Evolutionary conservation across 2,888 invertebrate species (phyloP).

Genomic region (Tiphia femorata): DNA sequence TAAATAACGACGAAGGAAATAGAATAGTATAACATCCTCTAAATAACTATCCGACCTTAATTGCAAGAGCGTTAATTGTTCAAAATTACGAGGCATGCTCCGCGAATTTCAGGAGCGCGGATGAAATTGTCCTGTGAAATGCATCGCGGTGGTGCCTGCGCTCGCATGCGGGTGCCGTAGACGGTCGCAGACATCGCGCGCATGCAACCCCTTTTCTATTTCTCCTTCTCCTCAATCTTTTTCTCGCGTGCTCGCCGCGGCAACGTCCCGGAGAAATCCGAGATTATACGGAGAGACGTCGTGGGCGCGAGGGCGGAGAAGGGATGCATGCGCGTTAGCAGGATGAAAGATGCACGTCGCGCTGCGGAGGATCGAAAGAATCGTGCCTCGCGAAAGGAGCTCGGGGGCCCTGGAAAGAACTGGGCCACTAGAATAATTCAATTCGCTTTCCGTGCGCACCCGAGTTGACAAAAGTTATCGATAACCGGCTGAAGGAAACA

Average conservation of each 20-base stretch:
- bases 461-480: conserved; percentile 6
- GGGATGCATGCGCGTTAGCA: conserved; percentile 6
- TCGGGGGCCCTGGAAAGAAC: conserved; percentile 5
- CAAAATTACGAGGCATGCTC: too few relatives aligned
- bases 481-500: conserved; percentile 1
- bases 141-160: too few relatives aligned
- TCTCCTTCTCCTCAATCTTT: too few relatives aligned
- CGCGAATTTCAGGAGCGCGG: too few relatives aligned
- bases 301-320: not conserved
- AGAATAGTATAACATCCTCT: too few relatives aligned
- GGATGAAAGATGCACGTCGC: conserved; percentile 34
- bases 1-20: too few relatives aligned
- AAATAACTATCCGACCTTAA: too few relatives aligned
- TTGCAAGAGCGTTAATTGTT: too few relatives aligned
- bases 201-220: too few relatives aligned
- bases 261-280: not conserved
- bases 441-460: conserved; percentile 15
- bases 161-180: too few relatives aligned
- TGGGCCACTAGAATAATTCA: conserved; percentile 25
- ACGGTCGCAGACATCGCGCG: too few relatives aligned
- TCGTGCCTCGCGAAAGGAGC: not conserved
- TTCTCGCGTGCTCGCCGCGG: not conserved
- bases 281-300: conserved; percentile 13
- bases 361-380: conserved; percentile 23
- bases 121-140: too few relatives aligned